phyloP scores from a whole-genome alignment of 64 coral and sea anemone species.

The Stylophora pistillata region DNA sequence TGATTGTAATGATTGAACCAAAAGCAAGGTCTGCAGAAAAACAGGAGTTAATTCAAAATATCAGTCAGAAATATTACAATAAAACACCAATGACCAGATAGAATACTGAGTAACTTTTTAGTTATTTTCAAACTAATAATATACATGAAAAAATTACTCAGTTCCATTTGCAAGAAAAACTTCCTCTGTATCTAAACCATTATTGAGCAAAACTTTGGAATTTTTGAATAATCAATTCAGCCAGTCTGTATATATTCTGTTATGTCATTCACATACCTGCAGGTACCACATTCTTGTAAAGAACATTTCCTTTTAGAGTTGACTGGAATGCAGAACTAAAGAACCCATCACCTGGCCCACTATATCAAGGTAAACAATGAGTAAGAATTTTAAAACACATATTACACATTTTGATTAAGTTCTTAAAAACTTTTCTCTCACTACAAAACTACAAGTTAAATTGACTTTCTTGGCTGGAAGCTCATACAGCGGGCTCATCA shows the following conservation, averaged over 20 bases:
- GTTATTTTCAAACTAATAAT: too few relatives aligned
- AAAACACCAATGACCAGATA: too few relatives aligned
- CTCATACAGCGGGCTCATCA: too few relatives aligned
- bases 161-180: too few relatives aligned
- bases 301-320: slow-evolving; percentile 86
- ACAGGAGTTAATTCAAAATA: neutral
- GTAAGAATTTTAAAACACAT: neutral
- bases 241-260: neutral
- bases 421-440: too few relatives aligned
- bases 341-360: slow-evolving; percentile 97
- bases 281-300: slow-evolving; percentile 73
- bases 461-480: too few relatives aligned
- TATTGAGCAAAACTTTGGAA: too few relatives aligned
- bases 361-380: slow-evolving; percentile 31
- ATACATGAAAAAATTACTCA: too few relatives aligned
- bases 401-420: neutral
- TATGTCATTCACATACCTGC: slow-evolving; percentile 61
- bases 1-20: slow-evolving; percentile 89
- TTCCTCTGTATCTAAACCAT: too few relatives aligned
- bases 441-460: too few relatives aligned
- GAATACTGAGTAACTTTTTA: too few relatives aligned
- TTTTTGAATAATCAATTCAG: neutral
- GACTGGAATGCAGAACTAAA: slow-evolving; percentile 99
- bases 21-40: slow-evolving; percentile 84
- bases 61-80: neutral